A percentile compares a stretch with the other conserved stretches of the same genome.
Conservation (phyloP, 2,797 vertebrate species). For the Peromyscus melanophrys region DNA sequence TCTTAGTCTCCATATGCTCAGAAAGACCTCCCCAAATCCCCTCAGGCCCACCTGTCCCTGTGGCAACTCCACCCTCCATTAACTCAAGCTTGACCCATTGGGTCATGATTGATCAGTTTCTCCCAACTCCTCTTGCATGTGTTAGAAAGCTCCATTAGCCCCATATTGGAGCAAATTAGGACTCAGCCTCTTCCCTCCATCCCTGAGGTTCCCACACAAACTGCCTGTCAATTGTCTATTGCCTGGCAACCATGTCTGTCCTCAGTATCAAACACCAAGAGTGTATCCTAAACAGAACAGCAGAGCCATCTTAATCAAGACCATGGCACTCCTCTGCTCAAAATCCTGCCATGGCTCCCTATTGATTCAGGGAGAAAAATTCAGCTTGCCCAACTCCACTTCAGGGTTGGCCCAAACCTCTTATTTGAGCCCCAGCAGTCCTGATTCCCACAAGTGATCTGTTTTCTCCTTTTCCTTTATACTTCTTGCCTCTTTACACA, state of each 20-base stretch:
- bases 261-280: no score
- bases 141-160: background rate
- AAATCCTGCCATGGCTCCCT: background rate
- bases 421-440: no score
- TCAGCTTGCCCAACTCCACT: background rate
- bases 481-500: no score
- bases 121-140: background rate
- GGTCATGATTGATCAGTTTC: no score
- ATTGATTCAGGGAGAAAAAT: background rate
- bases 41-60: no score
- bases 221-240: background rate
- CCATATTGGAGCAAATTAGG: background rate
- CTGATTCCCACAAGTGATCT: background rate
- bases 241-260: background rate
- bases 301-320: background rate
- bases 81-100: no score
- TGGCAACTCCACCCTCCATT: background rate
- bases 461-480: fast-evolving
- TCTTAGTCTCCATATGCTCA: background rate
- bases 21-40: background rate
- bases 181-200: background rate
- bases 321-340: background rate
- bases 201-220: background rate
- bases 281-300: background rate
- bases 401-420: background rate